Evolutionary conservation across 2,888 invertebrate species (phyloP), one percentile per base, ranked within the genome.

Genomic region (Oithona nana): DNA sequence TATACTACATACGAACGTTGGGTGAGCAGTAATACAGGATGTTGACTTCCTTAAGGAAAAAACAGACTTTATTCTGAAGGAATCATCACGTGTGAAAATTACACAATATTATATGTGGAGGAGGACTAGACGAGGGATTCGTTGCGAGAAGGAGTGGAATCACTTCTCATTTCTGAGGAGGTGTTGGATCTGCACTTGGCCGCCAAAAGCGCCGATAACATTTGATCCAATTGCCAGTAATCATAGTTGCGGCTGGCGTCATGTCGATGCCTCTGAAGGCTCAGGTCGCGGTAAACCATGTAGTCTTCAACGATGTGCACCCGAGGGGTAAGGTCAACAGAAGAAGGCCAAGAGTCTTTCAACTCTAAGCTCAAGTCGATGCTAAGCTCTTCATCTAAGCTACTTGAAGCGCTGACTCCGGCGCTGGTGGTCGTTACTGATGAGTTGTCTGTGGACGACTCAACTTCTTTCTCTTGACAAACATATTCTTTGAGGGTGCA

Each of bases 271-370:
- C n/a, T n/a, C n/a, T n/a, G n/a, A n/a, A n/a, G n/a, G 39, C 54
- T 54, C 28, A 62, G 56, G 31, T 62, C 62, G 26, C 62, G 39
- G 56, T 62, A 62, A 13, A 62, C 54, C 16, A 22, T 62, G 56
- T 39, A 62, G 48, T 62, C 62, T 48, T 62, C 62, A 24, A 62
- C 30, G 26, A 62, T 56, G 16, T 39, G 49, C 24, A 62, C 48
- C 13, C 62, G 52, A 30, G 62, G 62, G 8, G 8, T 11, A 6
- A 39, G 6, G 39, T 39, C 39, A n/a, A n/a, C n/a, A n/a, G n/a
- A n/a, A n/a, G n/a, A n/a, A n/a, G n/a, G n/a, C n/a, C n/a, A n/a
- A n/a, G n/a, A n/a, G 16, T 39, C 39, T 16, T 39, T 39, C 8
- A 11, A 6, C 8, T 39, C 39, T 6, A 39, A 39, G 39, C 39